Conservation (phyloP, 2,797 vertebrate genomes). For the Melanotaenia pygmaea region DNA sequence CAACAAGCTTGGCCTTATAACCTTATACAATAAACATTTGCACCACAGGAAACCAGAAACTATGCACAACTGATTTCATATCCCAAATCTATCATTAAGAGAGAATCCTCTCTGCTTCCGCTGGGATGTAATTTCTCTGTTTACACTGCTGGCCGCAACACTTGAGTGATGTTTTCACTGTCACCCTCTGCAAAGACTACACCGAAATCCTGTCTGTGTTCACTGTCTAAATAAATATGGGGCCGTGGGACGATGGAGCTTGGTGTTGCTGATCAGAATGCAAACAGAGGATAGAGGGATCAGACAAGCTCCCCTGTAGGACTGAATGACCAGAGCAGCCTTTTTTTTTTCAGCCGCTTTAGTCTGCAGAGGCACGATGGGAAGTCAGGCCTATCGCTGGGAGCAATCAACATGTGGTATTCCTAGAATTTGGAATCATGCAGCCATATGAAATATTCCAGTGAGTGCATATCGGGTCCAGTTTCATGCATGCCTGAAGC, state of each 20-base stretch:
- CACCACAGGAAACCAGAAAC: conserved; percentile 41
- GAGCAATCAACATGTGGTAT: conserved; percentile 73
- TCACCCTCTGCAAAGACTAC: conserved; percentile 65
- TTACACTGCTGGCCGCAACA: conserved; percentile 57
- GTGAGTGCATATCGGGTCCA: conserved; percentile 62
- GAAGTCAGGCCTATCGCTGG: conserved; percentile 63
- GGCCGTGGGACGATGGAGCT: conserved; percentile 27
- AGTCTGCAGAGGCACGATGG: conserved; percentile 40
- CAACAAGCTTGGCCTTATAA: conserved; percentile 15
- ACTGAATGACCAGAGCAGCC: conserved; percentile 45
- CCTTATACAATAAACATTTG: conserved; percentile 34
- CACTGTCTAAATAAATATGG: conserved; percentile 65
- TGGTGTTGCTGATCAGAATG: conserved; percentile 55
- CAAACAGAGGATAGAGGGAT: conserved; percentile 54
- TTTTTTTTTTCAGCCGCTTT: conserved; percentile 28
- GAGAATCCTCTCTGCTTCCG: conserved; percentile 39
- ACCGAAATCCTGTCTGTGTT: conserved; percentile 50
- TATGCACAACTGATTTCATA: conserved; percentile 33
- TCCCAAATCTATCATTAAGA: conserved; percentile 14
- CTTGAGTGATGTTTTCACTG: conserved; percentile 68
- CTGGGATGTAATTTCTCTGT: conserved; percentile 62
- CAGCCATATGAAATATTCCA: conserved; percentile 72
- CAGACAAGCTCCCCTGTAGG: conserved; percentile 43
- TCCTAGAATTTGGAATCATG: conserved; percentile 72
- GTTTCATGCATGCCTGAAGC: conserved; percentile 76